These are phyloP conservation scores for Hirtodrosophila trivittata DNA, from an alignment of 2,888 invertebrate species.

Conservation along the genomic window DNA sequence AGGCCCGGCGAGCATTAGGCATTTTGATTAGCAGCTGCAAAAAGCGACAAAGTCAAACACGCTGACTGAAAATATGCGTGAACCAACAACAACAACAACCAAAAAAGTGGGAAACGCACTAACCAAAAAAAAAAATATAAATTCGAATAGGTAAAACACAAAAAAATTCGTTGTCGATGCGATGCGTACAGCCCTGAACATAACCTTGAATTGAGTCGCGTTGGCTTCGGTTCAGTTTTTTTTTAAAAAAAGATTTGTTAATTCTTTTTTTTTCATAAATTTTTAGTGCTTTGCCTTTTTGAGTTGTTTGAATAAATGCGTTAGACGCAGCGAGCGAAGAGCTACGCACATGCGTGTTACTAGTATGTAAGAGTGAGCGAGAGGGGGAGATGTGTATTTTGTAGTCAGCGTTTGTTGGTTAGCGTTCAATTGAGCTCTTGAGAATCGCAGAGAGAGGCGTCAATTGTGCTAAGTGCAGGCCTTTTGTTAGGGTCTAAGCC, in stretches of 20 bases:
- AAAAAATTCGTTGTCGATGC: conserved; percentile 64
- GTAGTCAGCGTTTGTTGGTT: no score
- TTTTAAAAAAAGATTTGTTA: conserved; percentile 65
- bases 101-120: conserved; percentile 58
- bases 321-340: conserved; percentile 54
- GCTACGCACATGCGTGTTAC: conserved; percentile 27
- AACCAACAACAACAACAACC: conserved; percentile 40
- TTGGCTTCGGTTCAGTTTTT: conserved; percentile 44
- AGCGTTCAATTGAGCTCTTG: no score
- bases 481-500: no score
- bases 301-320: conserved; percentile 61
- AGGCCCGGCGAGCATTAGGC: conserved; percentile 61
- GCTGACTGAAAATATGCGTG: conserved; percentile 51
- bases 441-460: no score
- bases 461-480: no score
- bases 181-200: conserved; percentile 81
- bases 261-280: conserved; percentile 57
- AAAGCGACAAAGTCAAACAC: conserved; percentile 39
- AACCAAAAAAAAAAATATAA: conserved; percentile 49
- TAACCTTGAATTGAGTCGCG: conserved; percentile 80
- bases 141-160: conserved; percentile 11
- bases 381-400: conserved; percentile 35
- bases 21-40: conserved; percentile 78
- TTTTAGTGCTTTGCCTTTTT: conserved; percentile 38
- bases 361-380: no score